Evolutionary conservation across 2,888 invertebrate genomes (phyloP).

Genomic region (Carterocephalus palaemon): DNA sequence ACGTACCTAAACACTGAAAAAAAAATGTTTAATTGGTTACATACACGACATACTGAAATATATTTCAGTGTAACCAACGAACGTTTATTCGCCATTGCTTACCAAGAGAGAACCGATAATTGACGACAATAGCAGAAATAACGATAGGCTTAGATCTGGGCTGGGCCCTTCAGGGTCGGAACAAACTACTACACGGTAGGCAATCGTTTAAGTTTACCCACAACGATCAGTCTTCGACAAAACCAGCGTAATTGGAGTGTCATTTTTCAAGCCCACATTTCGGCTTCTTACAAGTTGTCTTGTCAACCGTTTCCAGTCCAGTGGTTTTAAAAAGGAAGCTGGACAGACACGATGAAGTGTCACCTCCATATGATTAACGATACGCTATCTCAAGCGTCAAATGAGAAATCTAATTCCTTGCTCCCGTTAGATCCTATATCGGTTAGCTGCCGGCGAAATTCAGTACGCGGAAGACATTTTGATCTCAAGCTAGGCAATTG

Average conservation of each 20-base stretch:
- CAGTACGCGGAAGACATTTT: conserved; percentile 21
- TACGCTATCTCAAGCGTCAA: conserved; percentile 57
- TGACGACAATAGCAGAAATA: too few species aligned
- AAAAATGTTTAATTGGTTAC: too few species aligned
- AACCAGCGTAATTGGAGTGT: conserved; percentile 34
- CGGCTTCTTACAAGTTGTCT: conserved; percentile 46
- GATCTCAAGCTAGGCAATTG: conserved; percentile 19
- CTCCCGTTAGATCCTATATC: conserved; percentile 53
- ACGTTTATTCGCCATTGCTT: too few species aligned
- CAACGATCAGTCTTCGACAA: conserved; percentile 16
- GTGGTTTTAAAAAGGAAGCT: conserved; percentile 55
- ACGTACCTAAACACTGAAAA: too few species aligned
- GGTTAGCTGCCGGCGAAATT: conserved; percentile 25
- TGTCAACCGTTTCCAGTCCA: conserved; percentile 61
- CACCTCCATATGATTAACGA: conserved; percentile 68
- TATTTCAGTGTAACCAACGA: too few species aligned
- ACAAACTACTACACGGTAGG: neutral
- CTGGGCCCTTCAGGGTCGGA: too few species aligned
- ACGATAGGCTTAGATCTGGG: too few species aligned
- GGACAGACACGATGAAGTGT: conserved; percentile 72
- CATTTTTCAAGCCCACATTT: conserved; percentile 36
- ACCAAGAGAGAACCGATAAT: too few species aligned
- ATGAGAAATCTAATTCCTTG: conserved; percentile 73
- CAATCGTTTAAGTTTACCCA: neutral
- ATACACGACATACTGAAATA: too few species aligned